Evolutionary conservation across 2,888 invertebrate genomes (phyloP).

Genomic region (Philaethria dido): DNA sequence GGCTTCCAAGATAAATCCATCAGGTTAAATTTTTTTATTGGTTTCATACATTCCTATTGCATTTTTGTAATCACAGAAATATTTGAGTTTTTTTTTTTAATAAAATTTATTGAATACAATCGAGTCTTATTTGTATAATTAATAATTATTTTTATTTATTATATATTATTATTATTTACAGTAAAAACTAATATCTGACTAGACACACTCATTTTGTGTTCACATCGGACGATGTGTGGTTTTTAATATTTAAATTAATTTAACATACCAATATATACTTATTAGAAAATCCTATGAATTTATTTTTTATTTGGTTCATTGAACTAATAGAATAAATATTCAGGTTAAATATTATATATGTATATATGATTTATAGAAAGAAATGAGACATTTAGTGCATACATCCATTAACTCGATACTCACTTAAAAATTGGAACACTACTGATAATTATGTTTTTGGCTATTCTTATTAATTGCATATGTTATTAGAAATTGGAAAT

Average conservation of each 20-base stretch:
- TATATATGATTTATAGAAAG: no score
- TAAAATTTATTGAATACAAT: constrained; percentile 69
- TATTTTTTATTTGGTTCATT: background rate
- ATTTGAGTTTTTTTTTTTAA: constrained; percentile 53
- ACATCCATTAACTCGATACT: no score
- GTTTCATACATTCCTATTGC: constrained; percentile 73
- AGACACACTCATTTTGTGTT: constrained; percentile 64
- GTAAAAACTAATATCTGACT: constrained; percentile 55
- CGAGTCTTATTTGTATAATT: constrained; percentile 51
- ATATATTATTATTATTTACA: constrained; percentile 50
- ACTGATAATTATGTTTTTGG: no score
- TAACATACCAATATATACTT: background rate
- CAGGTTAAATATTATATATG: no score
- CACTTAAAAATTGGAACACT: no score
- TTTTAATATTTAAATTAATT: background rate
- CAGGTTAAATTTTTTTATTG: constrained; percentile 74
- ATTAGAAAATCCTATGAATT: background rate
- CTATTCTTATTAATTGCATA: no score
- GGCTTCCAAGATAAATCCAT: constrained; percentile 58
- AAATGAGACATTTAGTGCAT: no score
- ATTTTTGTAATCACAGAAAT: constrained; percentile 58
- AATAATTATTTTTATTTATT: constrained; percentile 61
- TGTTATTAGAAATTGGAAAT: no score
- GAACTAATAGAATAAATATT: no score
- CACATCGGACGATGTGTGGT: constrained; percentile 18